These are phyloP conservation scores for Acanthaster planci DNA, from an alignment of 35 echinoderm and acorn worm genomes.

Conservation along the genomic window DNA sequence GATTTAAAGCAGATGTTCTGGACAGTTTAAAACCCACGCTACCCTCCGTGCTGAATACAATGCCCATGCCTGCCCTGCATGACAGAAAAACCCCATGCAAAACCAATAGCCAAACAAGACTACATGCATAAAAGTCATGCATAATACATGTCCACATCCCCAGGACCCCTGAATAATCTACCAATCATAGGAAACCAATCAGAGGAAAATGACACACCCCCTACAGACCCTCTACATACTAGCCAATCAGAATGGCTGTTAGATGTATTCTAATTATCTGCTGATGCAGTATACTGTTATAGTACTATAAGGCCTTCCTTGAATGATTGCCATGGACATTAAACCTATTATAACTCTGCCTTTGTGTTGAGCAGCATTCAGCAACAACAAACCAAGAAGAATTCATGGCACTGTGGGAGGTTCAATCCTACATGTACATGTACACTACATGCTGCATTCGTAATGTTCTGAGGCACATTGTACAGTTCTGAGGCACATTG, in stretches of 20 bases:
- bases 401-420: too few relatives aligned
- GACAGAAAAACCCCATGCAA: conserved; percentile 33
- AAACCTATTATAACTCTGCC: too few relatives aligned
- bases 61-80: conserved; percentile 4
- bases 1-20: too few relatives aligned
- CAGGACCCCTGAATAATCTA: background rate
- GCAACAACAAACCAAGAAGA: too few relatives aligned
- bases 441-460: too few relatives aligned
- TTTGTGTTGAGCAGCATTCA: too few relatives aligned
- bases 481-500: too few relatives aligned
- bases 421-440: too few relatives aligned
- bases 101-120: conserved; percentile 11
- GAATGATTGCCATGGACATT: too few relatives aligned
- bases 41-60: background rate
- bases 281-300: background rate
- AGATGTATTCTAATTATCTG: conserved; percentile 16
- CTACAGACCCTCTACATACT: background rate
- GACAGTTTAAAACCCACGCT: background rate
- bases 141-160: background rate
- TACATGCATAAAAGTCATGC: background rate
- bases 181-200: background rate
- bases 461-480: too few relatives aligned
- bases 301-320: too few relatives aligned
- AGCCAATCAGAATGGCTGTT: conserved; percentile 13
- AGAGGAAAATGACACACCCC: background rate